Evolutionary conservation across 2,888 invertebrate species (phyloP).

Genomic region (Eilema sororculum): DNA sequence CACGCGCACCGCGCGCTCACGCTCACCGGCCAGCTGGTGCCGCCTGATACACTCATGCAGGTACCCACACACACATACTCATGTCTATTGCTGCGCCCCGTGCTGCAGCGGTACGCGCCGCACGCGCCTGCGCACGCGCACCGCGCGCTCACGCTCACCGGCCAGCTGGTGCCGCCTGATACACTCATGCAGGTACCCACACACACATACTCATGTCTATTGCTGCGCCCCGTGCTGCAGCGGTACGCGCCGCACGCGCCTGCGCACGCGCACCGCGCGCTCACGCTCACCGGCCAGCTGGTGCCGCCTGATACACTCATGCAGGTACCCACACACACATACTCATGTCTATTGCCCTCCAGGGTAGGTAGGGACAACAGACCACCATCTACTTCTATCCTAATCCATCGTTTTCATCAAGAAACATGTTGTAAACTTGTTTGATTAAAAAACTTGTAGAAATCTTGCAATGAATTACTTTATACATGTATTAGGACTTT

Average conservation of each 20-base stretch:
- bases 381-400: too few relatives aligned
- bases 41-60: conserved; percentile 68
- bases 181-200: conserved; percentile 61
- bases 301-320: conserved; percentile 67
- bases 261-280: conserved; percentile 23
- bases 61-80: conserved; percentile 25
- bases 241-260: conserved; percentile 74
- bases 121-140: not conserved
- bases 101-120: conserved; percentile 79
- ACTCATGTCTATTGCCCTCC: too few relatives aligned
- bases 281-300: conserved; percentile 45
- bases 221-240: conserved; percentile 90
- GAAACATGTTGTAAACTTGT: too few relatives aligned
- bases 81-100: conserved; percentile 95
- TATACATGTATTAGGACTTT: too few relatives aligned
- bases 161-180: conserved; percentile 61
- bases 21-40: conserved; percentile 53
- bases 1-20: conserved; percentile 31
- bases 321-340: conserved; percentile 50
- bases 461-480: too few relatives aligned
- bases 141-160: conserved; percentile 41
- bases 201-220: too few relatives aligned
- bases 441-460: too few relatives aligned
- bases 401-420: too few relatives aligned
- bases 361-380: too few relatives aligned